Evolutionary conservation across 1,140 invertebrate genomes (phyloP), one percentile per base, ranked within the genome.

Genomic region (Solenopsis fugax): DNA sequence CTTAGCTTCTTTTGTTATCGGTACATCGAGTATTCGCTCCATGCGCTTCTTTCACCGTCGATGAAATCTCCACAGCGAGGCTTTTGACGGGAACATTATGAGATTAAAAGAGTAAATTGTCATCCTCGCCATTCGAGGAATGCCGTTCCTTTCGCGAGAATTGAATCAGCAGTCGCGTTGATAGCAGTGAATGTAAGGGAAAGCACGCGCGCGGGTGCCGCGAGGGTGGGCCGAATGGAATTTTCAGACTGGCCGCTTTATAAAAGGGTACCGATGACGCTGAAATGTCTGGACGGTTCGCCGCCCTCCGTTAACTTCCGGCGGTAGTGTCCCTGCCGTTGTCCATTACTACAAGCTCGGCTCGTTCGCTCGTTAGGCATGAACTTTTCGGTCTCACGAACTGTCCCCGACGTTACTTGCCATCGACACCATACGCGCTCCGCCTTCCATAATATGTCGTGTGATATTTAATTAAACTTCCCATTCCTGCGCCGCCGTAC

Each of bases 391-490:
- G 56, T 69, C 58, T 71, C 45, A 45, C 52, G 69, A 72, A 6
- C 48, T 90, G 87, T 69, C 21, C 54, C 65, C 87, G 90, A 91
- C 88, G 81, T 87, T 89, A 85, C 91, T 91, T 90, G 88, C 82
- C 56, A 88, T 45, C 86, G 88, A 92, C 90, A 92, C 77, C 85
- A 67, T 54, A 48, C 81, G 67, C 16, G 58, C 21, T 37, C 75
- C 62, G 73, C 78, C 71, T 71, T 60, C 90, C 89, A 90, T 92
- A 91, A 92, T 92, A 90, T 92, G 93, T 93, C 91, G 91, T 87
- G 87, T 90, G 92, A 93, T 93, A 94, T 94, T 94, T 94, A 94
- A 93, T 94, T 94, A 93, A 94, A 94, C 89, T 93, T 87, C 78
- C 77, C 85, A 67, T 50, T 41, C 82, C 45, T 34, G 21, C 29